Conservation (phyloP, 2,113 vertebrate genomes). For the Elgaria multicarinata region DNA sequence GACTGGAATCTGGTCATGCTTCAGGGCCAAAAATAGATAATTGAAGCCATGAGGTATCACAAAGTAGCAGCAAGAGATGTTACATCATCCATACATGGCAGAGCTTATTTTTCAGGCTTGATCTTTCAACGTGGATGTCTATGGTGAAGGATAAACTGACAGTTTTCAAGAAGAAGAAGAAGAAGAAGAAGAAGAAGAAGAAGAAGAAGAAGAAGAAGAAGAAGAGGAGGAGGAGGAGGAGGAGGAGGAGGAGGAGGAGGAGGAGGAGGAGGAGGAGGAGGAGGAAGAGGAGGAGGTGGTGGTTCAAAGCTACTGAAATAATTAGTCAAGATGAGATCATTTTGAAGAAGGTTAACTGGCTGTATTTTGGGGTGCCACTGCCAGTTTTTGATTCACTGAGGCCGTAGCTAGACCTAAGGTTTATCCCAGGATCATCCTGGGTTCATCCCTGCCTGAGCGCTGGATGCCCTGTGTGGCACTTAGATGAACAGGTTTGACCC, state of each 20-base stretch:
- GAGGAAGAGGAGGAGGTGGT: too few relatives aligned
- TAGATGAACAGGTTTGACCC: too few relatives aligned
- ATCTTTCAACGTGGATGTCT: accelerated
- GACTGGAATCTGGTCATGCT: conserved; percentile 39
- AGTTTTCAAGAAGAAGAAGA: not conserved
- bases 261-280: too few relatives aligned
- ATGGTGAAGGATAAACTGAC: not conserved
- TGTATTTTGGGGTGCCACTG: not conserved
- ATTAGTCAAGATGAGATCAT: not conserved
- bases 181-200: too few relatives aligned
- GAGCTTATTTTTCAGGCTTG: not conserved
- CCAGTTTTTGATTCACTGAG: not conserved
- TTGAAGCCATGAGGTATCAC: conserved; percentile 20
- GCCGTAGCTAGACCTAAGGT: too few relatives aligned
- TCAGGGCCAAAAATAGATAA: conserved; percentile 56
- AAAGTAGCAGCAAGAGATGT: not conserved
- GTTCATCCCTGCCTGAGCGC: too few relatives aligned
- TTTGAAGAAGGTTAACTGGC: not conserved
- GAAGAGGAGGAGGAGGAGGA: not conserved
- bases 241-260: not conserved
- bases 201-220: too few relatives aligned
- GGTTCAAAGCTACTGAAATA: too few relatives aligned
- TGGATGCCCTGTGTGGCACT: too few relatives aligned
- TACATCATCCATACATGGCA: not conserved
- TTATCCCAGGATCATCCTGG: too few relatives aligned